Conservation (phyloP, 2,113 vertebrate genomes). For the Epinephelus moara region DNA sequence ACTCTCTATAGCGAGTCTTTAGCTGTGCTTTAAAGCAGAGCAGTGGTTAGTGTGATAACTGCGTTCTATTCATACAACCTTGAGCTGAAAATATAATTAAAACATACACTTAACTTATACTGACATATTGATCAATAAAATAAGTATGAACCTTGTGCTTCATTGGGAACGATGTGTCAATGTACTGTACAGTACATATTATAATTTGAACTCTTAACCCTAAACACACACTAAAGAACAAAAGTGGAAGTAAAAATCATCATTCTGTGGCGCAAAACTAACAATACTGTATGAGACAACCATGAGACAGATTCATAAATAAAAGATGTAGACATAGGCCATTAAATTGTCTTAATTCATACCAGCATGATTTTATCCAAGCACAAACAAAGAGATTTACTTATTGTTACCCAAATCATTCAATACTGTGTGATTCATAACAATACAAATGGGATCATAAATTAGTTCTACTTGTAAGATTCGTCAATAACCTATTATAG, state of each 20-base stretch:
- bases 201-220: neutral
- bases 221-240: neutral
- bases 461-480: constrained; percentile 8
- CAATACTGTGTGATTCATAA: constrained; percentile 15
- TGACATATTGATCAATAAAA: neutral
- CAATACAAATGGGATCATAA: constrained; percentile 11
- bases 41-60: neutral
- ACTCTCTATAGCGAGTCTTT: neutral
- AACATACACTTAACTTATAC: neutral
- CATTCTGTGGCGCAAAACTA: neutral
- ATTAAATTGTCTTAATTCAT: constrained; percentile 35
- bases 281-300: neutral
- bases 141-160: neutral
- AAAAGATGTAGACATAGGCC: constrained; percentile 38
- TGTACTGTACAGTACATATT: neutral
- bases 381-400: neutral
- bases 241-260: neutral
- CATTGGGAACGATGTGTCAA: neutral
- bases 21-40: neutral
- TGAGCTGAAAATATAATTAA: neutral
- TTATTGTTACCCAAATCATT: neutral
- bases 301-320: constrained; percentile 46
- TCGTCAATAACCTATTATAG: neutral
- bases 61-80: neutral
- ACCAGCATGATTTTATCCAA: constrained; percentile 23